Conservation (phyloP, 2,797 vertebrate genomes). For the Leucoraja ocellata region DNA sequence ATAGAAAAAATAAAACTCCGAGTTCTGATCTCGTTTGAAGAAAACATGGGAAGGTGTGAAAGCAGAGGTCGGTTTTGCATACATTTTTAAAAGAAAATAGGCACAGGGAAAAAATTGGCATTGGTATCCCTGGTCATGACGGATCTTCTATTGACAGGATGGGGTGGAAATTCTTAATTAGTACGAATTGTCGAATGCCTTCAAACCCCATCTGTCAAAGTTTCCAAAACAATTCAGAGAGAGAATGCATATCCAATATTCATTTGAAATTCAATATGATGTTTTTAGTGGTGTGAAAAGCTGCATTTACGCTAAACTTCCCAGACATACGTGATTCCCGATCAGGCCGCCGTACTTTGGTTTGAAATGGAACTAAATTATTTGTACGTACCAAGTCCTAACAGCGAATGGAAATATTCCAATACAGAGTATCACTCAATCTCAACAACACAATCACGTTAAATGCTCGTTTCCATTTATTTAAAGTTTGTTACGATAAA, state of each 20-base stretch:
- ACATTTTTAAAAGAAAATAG: not conserved
- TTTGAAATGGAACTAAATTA: not conserved
- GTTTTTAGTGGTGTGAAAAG: not conserved
- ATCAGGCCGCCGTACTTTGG: not conserved
- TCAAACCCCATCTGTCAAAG: not conserved
- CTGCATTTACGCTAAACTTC: not conserved
- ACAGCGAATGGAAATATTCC: not conserved
- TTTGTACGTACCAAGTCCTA: not conserved
- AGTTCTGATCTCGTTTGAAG: not conserved
- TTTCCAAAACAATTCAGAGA: not conserved
- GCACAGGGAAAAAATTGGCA: not conserved
- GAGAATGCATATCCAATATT: not conserved
- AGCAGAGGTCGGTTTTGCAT: too few species aligned
- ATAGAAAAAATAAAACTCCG: not conserved
- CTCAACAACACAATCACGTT: not conserved
- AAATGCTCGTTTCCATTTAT: not conserved
- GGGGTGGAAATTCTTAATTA: slow-evolving; percentile 10
- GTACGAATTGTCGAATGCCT: not conserved
- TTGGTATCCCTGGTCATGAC: not conserved
- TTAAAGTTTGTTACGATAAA: not conserved
- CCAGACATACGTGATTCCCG: not conserved
- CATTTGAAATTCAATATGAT: not conserved
- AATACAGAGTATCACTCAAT: not conserved
- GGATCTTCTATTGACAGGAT: not conserved
- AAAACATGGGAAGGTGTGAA: not conserved